phyloP scores from a whole-genome alignment of 2,888 invertebrate genomes.

The Coelopa pilipes region DNA sequence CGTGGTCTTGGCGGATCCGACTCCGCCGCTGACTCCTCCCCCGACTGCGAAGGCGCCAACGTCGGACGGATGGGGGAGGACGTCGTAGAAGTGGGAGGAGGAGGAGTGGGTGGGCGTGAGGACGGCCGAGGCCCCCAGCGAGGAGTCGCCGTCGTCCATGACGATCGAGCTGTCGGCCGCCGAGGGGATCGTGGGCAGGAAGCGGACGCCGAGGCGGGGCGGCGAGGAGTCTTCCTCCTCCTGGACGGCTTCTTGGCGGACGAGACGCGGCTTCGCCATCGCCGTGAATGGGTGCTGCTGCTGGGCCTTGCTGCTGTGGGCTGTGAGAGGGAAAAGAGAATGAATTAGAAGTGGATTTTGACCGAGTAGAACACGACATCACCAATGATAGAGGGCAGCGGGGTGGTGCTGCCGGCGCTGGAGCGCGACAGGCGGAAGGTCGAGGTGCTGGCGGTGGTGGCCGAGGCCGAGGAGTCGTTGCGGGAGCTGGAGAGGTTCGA shows the following conservation, averaged over 20 bases:
- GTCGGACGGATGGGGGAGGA: conserved; percentile 37
- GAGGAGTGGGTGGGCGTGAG: conserved; percentile 50
- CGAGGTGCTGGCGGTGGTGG: conserved; percentile 89
- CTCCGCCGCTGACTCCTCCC: no score
- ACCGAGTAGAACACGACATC: conserved; percentile 11
- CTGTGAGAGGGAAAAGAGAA: conserved; percentile 45
- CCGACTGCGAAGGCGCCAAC: no score
- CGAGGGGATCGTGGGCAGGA: conserved; percentile 79
- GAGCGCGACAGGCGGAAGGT: conserved; percentile 90
- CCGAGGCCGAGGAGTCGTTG: conserved; percentile 91
- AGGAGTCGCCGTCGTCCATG: conserved; percentile 72
- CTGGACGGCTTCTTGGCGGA: conserved; percentile 82
- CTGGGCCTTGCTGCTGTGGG: conserved; percentile 61
- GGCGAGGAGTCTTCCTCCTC: conserved; percentile 74
- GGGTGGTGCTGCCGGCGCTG: conserved; percentile 73
- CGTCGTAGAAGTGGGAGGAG: conserved; percentile 52
- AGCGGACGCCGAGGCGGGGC: conserved; percentile 70
- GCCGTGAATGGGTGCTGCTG: conserved; percentile 45
- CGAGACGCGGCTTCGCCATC: conserved; percentile 76
- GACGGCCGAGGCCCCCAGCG: conserved; percentile 42
- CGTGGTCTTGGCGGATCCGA: conserved; percentile 40
- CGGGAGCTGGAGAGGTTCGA: conserved; percentile 90
- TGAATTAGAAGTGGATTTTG: background rate
- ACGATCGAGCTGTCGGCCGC: conserved; percentile 79
- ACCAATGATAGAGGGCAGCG: conserved; percentile 65